Conservation (phyloP, 2,888 invertebrate genomes). For the Anoplius nigerrimus region DNA sequence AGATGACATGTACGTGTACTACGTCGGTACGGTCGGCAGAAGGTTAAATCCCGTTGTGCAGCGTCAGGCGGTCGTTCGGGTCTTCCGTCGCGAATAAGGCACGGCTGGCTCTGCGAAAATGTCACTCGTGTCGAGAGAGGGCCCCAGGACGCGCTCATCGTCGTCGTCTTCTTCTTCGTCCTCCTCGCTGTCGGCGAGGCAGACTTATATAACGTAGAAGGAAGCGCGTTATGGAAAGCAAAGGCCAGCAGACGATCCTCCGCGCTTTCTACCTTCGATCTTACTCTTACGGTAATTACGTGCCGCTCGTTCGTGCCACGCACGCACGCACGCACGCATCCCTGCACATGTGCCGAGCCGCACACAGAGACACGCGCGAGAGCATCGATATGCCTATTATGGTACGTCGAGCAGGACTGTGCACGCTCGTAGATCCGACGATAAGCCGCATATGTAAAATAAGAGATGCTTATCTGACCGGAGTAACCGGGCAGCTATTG, state of each 20-base stretch:
- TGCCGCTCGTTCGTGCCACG: conserved; percentile 26
- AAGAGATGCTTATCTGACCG: conserved; percentile 29
- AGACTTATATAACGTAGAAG: conserved; percentile 65
- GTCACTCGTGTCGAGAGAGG: conserved; percentile 55
- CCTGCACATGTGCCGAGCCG: too few relatives aligned
- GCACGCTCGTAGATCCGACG: too few relatives aligned
- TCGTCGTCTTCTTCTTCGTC: too few relatives aligned
- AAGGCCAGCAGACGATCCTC: conserved; percentile 74
- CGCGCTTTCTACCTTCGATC: conserved; percentile 73
- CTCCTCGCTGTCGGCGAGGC: too few relatives aligned
- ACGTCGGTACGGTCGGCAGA: too few relatives aligned
- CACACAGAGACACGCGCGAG: not conserved
- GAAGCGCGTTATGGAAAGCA: conserved; percentile 69
- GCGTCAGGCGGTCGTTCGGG: too few relatives aligned
- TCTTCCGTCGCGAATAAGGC: not conserved
- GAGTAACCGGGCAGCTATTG: conserved; percentile 36
- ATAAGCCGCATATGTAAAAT: conserved; percentile 11
- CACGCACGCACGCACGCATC: conserved; percentile 1
- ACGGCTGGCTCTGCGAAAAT: conserved; percentile 54
- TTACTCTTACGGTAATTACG: conserved; percentile 66
- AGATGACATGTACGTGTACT: too few relatives aligned
- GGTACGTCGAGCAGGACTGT: not conserved
- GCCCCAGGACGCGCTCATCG: not conserved
- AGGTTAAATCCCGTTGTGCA: too few relatives aligned
- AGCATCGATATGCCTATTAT: not conserved